Evolutionary conservation across 2,113 vertebrate genomes (phyloP).

Genomic region (Solea solea): DNA sequence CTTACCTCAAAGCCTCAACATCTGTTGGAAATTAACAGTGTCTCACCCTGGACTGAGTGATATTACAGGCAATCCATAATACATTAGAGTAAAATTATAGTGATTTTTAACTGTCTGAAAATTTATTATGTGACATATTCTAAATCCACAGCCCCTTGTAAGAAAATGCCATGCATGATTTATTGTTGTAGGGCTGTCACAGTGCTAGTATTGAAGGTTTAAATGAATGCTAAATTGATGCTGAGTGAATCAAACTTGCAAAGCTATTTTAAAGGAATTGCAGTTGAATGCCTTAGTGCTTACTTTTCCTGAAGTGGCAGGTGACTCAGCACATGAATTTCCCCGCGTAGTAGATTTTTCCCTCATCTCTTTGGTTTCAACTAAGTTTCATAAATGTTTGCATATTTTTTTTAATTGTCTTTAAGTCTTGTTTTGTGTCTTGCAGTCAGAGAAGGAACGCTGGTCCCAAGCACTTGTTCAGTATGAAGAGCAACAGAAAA

Average conservation of each 20-base stretch:
- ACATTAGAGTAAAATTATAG: conserved; percentile 99
- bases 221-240: conserved; percentile 90
- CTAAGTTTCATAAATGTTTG: neutral
- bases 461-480: conserved; percentile 80
- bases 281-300: conserved; percentile 81
- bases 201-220: conserved; percentile 91
- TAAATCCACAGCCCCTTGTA: conserved; percentile 92
- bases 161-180: conserved; percentile 92
- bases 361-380: conserved; percentile 7
- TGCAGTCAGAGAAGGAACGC: conserved; percentile 83
- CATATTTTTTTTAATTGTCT: conserved; percentile 7
- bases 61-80: conserved; percentile 99
- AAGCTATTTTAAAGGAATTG: conserved; percentile 86
- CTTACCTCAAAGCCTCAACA: conserved; percentile 97
- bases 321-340: neutral
- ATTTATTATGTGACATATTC: conserved; percentile 98
- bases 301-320: conserved; percentile 38
- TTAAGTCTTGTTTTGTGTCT: conserved; percentile 28
- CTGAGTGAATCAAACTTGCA: conserved; percentile 89
- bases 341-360: neutral
- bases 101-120: conserved; percentile 99
- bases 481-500: conserved; percentile 84
- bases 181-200: conserved; percentile 87
- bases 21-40: conserved; percentile 99
- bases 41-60: conserved; percentile 95